Evolutionary conservation across 37 sponge, comb jelly and placozoan species (phyloP).

Genomic region (Spongilla lacustris): DNA sequence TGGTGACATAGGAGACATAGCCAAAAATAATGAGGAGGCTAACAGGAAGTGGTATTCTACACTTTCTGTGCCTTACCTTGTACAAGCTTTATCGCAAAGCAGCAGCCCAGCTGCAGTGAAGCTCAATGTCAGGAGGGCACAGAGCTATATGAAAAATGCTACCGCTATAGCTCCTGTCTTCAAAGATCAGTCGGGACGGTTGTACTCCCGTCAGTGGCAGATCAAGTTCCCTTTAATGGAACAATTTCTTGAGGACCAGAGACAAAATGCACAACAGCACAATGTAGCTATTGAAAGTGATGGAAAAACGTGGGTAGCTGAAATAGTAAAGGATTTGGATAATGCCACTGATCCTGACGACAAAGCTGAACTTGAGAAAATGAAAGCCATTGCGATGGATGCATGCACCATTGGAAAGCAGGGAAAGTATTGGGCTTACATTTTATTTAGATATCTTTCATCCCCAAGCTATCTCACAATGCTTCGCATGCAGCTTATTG

Average conservation of each 20-base stretch:
- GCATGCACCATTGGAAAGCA: neutral
- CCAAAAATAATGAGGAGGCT: neutral
- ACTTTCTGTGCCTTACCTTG: conserved; percentile 2
- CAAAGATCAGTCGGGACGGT: neutral
- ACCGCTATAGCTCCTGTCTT: neutral
- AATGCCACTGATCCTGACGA: neutral
- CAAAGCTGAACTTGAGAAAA: neutral
- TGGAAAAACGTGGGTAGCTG: neutral
- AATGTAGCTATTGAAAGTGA: neutral
- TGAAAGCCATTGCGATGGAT: neutral
- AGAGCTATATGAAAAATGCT: neutral
- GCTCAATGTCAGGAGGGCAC: neutral
- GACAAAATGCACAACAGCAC: neutral
- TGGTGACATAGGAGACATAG: neutral
- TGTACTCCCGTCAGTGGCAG: neutral
- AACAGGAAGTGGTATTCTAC: neutral
- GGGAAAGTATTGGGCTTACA: conserved; percentile 19
- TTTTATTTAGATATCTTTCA: neutral
- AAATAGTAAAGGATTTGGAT: neutral
- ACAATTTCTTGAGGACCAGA: neutral
- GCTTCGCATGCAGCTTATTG: neutral
- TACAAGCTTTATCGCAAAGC: neutral
- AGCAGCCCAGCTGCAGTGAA: neutral
- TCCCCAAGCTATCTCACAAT: conserved; percentile 9
- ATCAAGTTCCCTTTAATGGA: neutral